Evolutionary conservation across 2,888 invertebrate species (phyloP), one percentile per base, ranked within the genome.

Genomic region (Hoplodrina blanda): DNA sequence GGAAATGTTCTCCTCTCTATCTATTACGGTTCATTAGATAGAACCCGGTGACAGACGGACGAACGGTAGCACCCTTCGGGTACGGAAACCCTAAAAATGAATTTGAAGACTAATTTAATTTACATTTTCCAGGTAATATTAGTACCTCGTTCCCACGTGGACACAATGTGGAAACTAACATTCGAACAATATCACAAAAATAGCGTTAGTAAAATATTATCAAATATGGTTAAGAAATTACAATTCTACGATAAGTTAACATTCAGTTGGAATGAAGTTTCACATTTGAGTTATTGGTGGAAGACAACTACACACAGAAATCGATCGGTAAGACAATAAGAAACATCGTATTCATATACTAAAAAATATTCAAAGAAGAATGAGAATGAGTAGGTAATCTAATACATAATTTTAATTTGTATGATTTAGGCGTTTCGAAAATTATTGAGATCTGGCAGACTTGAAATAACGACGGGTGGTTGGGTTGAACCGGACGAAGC

Each of bases 401-500:
- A 41, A 11, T 3, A 11, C 11, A 13, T 41, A 41, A 33, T 41
- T 67, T 49, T 55, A 46, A 44, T 67, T 80, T 72, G 73, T 78
- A 1, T 63, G 19, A 52, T 76, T n/a, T 87, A 97, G 93, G 97
- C 97, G 1, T 96, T 99, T 2, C 97, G 97, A 85, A 97, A 97
- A 76, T 94, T 99, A 71, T 96, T 98, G 25, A 97, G 97, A 76
- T 97, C 97, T 33, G 98, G 98, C 3, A 96, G 98, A 65, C 94
- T 99, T 71, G 99, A 99, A 94, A 98, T 99, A 84, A 98, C 98
- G 52, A 98, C 99, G 0, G 99, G 99, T 4, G 98, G 98, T 11
- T 99, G 99, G 99, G 98, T 99, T 4, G 99, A 99, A 98, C 98
- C 98, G 0, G 99, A 99, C 87, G 99, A 99, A 94, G 99, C 98